A percentile compares a stretch with the other conserved stretches of the same genome.
Conservation (phyloP, 2,113 vertebrate genomes). For the Centropus unirufus region DNA sequence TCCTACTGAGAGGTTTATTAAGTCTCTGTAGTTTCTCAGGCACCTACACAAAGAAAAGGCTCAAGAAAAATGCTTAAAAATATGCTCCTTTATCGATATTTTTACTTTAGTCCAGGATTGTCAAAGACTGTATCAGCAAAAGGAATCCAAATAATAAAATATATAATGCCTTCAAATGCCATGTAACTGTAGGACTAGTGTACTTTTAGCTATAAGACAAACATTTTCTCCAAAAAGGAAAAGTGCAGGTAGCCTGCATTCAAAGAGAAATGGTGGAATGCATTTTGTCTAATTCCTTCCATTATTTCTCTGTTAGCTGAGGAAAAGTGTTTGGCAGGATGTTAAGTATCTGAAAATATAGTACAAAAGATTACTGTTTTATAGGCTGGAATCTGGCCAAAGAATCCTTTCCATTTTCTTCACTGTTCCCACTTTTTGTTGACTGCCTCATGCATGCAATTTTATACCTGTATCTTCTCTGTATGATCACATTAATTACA, state of each 20-base stretch:
- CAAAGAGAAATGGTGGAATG: not conserved
- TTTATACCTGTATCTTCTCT: constrained; percentile 75
- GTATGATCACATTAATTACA: constrained; percentile 82
- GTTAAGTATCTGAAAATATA: not conserved
- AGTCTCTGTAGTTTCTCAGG: not conserved
- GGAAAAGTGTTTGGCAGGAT: constrained; percentile 6
- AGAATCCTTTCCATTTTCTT: constrained; percentile 5
- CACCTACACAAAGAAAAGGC: not conserved
- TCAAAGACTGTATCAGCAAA: not conserved
- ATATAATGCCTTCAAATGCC: not conserved
- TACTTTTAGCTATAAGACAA: not conserved
- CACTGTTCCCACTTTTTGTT: constrained; percentile 50
- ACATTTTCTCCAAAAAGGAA: not conserved
- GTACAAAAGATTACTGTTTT: constrained; percentile 5
- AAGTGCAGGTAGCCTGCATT: not conserved
- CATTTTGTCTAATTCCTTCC: constrained; percentile 26
- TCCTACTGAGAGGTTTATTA: not conserved
- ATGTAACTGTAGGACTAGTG: not conserved
- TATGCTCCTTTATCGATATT: not conserved
- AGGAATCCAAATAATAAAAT: not conserved
- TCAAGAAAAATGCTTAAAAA: not conserved
- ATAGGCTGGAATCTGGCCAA: not conserved
- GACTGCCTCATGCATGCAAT: constrained; percentile 56
- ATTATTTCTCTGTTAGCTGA: constrained; percentile 20
- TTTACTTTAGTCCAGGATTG: not conserved